phyloP scores from a whole-genome alignment of 1,140 invertebrate species.

The Tetragnatha versicolor region DNA sequence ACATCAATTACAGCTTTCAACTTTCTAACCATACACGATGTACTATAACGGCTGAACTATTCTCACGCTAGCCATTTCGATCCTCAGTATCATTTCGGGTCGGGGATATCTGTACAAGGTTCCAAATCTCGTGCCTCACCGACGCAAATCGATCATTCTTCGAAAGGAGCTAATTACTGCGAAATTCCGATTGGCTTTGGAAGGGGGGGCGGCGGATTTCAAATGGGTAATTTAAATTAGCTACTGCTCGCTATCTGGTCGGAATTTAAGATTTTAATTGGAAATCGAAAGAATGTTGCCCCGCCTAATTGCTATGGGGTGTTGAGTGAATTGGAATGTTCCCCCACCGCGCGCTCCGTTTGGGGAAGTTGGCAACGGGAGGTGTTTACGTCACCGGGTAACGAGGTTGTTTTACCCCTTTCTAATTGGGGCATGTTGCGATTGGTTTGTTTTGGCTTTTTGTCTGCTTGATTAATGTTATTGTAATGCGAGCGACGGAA shows the following conservation, averaged over 20 bases:
- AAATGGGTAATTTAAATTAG: constrained; percentile 37
- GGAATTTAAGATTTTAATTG: constrained; percentile 45
- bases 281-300: constrained; percentile 40
- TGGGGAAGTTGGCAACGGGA: background rate
- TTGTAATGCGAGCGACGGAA: no score
- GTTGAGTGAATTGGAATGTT: constrained; percentile 3
- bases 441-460: no score
- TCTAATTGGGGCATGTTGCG: no score
- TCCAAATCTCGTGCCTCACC: constrained; percentile 8
- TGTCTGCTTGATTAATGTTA: no score
- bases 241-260: background rate
- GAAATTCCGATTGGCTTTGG: constrained; percentile 19
- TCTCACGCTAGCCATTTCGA: constrained; percentile 4
- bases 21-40: no score
- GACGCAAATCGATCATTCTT: constrained; percentile 17
- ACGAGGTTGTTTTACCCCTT: no score
- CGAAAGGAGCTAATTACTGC: constrained; percentile 21
- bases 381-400: background rate
- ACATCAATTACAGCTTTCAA: no score
- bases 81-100: background rate
- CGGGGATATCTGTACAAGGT: constrained; percentile 16
- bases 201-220: constrained; percentile 12
- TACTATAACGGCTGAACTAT: no score
- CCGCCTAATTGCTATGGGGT: constrained; percentile 22
- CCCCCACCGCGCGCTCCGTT: background rate